These are phyloP conservation scores for Oryzias dopingdopingensis DNA, from an alignment of 2,797 vertebrate genomes.

Conservation along the genomic window DNA sequence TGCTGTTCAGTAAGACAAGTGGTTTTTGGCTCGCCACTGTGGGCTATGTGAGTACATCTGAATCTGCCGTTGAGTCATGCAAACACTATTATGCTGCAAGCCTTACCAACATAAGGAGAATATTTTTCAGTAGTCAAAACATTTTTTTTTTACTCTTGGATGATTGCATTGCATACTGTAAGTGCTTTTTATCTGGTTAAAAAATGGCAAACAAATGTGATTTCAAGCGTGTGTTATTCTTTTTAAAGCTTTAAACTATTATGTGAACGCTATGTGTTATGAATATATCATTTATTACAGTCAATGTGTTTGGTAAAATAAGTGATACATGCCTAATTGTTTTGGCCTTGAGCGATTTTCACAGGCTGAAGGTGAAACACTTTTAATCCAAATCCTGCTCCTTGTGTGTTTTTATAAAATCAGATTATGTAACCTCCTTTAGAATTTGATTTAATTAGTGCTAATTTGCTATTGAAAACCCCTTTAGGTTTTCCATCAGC, in stretches of 20 bases:
- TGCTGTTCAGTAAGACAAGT: slow-evolving; percentile 1
- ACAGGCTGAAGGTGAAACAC: slow-evolving; percentile 15
- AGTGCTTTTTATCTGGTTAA: too few species aligned
- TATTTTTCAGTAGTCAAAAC: too few species aligned
- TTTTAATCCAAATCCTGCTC: slow-evolving; percentile 4
- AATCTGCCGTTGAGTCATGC: neutral
- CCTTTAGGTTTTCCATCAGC: slow-evolving; percentile 3
- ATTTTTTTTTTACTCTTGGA: too few species aligned
- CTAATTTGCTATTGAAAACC: slow-evolving; percentile 2
- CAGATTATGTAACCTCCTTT: neutral
- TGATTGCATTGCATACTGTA: too few species aligned
- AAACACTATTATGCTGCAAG: neutral
- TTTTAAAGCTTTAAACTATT: too few species aligned
- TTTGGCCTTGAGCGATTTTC: neutral
- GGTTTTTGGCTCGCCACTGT: neutral
- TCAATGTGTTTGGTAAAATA: too few species aligned
- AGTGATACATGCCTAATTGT: too few species aligned
- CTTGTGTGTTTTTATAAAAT: neutral
- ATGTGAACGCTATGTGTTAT: too few species aligned
- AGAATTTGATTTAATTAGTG: slow-evolving; percentile 6
- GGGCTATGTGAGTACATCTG: neutral
- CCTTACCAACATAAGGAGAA: neutral
- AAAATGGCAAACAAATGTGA: too few species aligned
- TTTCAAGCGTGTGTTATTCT: too few species aligned
- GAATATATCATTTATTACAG: too few species aligned